Conservation (phyloP, 2,113 vertebrate genomes). For the Petromus typicus region DNA sequence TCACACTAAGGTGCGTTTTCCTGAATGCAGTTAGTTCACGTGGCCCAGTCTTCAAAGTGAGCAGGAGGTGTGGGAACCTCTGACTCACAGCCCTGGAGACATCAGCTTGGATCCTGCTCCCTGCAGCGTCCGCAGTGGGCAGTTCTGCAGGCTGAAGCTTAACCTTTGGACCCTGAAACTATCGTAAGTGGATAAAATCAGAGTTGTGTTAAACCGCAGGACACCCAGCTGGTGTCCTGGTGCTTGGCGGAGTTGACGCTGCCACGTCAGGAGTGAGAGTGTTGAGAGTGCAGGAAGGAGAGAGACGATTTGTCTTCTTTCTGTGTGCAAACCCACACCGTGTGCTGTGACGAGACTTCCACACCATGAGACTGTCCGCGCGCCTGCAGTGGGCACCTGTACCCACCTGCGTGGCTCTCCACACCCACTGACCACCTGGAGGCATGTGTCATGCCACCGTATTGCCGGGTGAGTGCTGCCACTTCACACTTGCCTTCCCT, state of each 20-base stretch:
- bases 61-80: neutral
- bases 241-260: no score
- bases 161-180: no score
- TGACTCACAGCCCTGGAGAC: neutral
- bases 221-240: no score
- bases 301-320: no score
- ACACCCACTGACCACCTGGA: neutral
- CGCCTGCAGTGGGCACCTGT: no score
- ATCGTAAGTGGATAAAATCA: neutral
- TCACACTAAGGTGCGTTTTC: neutral
- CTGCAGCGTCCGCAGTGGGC: neutral
- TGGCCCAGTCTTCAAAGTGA: neutral
- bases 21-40: neutral
- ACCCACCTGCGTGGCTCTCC: accelerated
- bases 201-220: neutral
- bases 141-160: neutral
- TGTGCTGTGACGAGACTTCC: neutral
- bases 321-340: no score
- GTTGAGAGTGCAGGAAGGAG: neutral
- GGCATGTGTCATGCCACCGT: accelerated
- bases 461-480: neutral
- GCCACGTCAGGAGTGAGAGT: no score
- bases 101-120: neutral
- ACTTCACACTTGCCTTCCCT: no score
- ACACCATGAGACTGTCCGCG: accelerated